Conservation (phyloP, 2,113 vertebrate genomes). For the Petromus typicus region DNA sequence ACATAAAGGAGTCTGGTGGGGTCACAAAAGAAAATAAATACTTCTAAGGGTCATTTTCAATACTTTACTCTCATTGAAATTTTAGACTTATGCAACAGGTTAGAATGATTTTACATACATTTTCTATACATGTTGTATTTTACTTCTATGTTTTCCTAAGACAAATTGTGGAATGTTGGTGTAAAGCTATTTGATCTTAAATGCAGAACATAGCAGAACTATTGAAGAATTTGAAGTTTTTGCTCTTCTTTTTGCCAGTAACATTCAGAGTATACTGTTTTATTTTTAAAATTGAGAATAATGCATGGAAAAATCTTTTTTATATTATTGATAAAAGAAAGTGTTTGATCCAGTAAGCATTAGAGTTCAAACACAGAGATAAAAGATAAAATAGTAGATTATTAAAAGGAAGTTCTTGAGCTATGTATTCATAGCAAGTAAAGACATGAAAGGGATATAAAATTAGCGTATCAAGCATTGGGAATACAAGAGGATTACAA, state of each 20-base stretch:
- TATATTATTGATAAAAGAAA: conserved; percentile 76
- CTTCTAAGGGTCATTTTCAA: neutral
- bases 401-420: conserved; percentile 40
- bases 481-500: conserved; percentile 21
- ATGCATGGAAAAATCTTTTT: conserved; percentile 67
- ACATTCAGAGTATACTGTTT: conserved; percentile 57
- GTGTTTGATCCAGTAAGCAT: conserved; percentile 70
- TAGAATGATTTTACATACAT: neutral
- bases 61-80: neutral
- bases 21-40: neutral
- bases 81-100: neutral
- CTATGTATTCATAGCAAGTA: conserved; percentile 50
- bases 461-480: neutral
- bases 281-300: conserved; percentile 70
- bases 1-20: accelerated
- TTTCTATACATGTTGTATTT: neutral
- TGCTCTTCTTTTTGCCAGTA: neutral
- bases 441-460: conserved; percentile 58
- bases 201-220: neutral
- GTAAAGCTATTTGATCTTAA: neutral
- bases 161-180: neutral
- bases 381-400: conserved; percentile 73
- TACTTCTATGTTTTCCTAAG: neutral
- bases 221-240: neutral
- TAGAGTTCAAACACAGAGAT: conserved; percentile 71